Evolutionary conservation across 2,888 invertebrate genomes (phyloP), one percentile per base, ranked within the genome.

Genomic region (Drosophila sordidula): DNA sequence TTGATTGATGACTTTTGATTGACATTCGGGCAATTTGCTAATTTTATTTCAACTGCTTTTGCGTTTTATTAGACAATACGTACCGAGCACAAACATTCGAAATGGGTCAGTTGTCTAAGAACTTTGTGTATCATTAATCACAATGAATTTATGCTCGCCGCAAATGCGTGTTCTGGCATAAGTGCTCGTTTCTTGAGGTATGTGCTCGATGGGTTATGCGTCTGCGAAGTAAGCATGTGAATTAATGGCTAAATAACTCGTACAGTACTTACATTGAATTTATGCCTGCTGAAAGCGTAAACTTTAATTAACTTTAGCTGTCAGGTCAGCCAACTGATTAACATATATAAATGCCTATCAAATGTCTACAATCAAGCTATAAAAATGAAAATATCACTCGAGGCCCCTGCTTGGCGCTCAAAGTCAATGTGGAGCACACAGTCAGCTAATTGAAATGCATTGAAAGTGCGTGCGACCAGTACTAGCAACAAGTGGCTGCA

Each of bases 11-110:
- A 75, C 75, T 73, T 68, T 69, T 76, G 89, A 84, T 88, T 88
- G 86, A 87, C 86, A 86, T 80, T 81, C 84, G 85, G 88, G 79
- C 86, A 79, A 86, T 87, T 87, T 79, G 83, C 85, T 86, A 86
- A 86, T 86, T 79, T 84, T 81, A 79, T 80, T 78, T 69, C 62
- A 59, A 70, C 58, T 79, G 57, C 70, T 34, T 55, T 63, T 44
- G 29, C 36, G 57, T 50, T 71, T 55, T 54, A 65, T 70, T 56
- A 69, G 58, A 58, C 71, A 68, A 78, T 36, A 22, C 54, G n/a
- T 25, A 18, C 41, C n/a, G 18, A 9, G 18, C 36, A 12, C 34
- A 34, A 34, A 12, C 34, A 26, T 49, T 25, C 56, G 61, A 80
- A 80, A 78, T 78, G 54, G 78, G 80, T 83, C 83, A 76, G 46